These are phyloP conservation scores for Emydura subglobosa DNA, from an alignment of 2,113 vertebrate genomes.

Conservation along the genomic window DNA sequence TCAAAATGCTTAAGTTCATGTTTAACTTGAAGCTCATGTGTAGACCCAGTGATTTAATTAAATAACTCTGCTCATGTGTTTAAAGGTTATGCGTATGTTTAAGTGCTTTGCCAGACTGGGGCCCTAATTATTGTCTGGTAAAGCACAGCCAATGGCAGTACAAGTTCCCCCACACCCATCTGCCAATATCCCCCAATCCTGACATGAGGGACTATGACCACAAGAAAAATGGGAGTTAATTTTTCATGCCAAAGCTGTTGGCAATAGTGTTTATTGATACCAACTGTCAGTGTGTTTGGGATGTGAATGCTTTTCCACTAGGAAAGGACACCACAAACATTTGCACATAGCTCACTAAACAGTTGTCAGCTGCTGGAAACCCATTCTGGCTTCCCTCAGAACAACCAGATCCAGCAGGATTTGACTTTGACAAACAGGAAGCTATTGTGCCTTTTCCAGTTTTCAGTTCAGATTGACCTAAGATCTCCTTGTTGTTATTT, in stretches of 20 bases:
- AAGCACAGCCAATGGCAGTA: background rate
- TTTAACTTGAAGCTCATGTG: background rate
- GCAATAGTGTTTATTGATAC: background rate
- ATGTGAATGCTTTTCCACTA: background rate
- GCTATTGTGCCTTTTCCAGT: background rate
- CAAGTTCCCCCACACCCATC: accelerated
- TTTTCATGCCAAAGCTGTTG: background rate
- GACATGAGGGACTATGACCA: background rate
- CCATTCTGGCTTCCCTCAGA: background rate
- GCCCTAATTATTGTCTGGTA: background rate
- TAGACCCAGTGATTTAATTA: background rate
- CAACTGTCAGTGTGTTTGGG: background rate
- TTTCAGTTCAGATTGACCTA: background rate
- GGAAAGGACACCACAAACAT: background rate
- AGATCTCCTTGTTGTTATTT: background rate
- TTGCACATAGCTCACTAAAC: accelerated
- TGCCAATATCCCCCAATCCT: background rate
- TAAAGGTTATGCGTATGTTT: background rate
- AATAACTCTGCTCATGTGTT: accelerated
- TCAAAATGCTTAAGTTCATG: background rate
- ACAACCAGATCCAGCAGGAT: background rate
- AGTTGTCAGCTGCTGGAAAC: background rate
- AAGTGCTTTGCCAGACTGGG: background rate
- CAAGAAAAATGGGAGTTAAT: background rate
- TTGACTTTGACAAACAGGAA: background rate